Evolutionary conservation across 2,113 vertebrate species (phyloP), one percentile per base, ranked within the genome.

Genomic region (Zonotrichia leucophrys): DNA sequence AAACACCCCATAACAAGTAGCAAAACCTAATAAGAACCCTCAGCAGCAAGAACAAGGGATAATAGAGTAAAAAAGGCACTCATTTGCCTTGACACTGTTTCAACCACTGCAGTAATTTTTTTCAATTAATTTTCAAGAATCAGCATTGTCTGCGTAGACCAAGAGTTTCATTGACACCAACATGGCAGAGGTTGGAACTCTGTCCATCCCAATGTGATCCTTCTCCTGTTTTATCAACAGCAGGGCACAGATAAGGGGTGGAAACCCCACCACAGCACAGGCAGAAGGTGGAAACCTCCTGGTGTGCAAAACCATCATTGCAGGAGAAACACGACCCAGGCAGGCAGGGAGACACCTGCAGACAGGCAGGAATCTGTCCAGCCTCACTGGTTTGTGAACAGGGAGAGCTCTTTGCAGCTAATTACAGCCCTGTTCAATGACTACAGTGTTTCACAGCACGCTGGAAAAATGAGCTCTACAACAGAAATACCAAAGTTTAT

Each of bases 1-100:
- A 90, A 95, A 90, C 83, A 82, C 73, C 23, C 59, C 86, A 90
- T 86, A 91, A 91, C 42, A 93, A 94, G 73, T n/a, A 90, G 88
- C 72, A 90, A 88, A 92, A 86, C 7, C 44, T 67, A 81, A 27
- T 22, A 55, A 62, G 41, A 63, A 56, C 39, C 27, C 53, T 89
- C 64, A 86, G 67, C 30, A 93, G 67, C 50, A 94, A 77, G 67
- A 92, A 82, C 17, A 83, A 70, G 89, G 56, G 60, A 50, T 37
- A 77, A 74, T 21, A 31, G 2, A 76, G 13, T 77, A 30, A 42
- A 80, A 92, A 90, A 63, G 37, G 2, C 30, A 50, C 10, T 30
- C 49, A 56, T 60, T 75, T 62, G 39, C 52, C 68, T 85, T 68
- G 39, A 83, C 11, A 28, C 15, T 31, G 39, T 70, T 94, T 89